Percentiles rank a stretch among this genome's conserved stretches.
These are phyloP conservation scores for Montipora cactus DNA, from an alignment of 64 coral and sea anemone genomes.

Conservation along the genomic window DNA sequence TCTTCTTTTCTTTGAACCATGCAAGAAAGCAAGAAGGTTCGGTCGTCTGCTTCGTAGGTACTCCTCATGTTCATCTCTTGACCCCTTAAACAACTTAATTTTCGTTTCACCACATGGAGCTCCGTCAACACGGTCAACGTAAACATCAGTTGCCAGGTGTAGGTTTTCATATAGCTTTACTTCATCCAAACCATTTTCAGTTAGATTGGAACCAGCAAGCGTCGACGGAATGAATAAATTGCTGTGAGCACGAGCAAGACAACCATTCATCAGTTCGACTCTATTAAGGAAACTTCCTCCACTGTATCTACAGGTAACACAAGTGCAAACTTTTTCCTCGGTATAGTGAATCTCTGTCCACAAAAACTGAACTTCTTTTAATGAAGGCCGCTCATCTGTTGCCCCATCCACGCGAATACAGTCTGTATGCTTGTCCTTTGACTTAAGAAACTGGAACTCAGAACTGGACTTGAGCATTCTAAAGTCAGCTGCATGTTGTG, in stretches of 20 bases:
- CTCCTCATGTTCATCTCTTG: slow-evolving; percentile 42
- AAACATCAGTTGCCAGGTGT: slow-evolving; percentile 59
- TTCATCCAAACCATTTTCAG: slow-evolving; percentile 49
- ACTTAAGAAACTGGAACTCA: background rate
- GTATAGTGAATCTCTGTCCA: slow-evolving; percentile 68
- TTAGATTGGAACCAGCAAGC: slow-evolving; percentile 51
- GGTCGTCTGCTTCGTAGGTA: slow-evolving; percentile 56
- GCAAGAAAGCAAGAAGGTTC: slow-evolving; percentile 70
- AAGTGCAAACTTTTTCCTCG: slow-evolving; percentile 21
- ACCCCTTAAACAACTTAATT: slow-evolving; percentile 69
- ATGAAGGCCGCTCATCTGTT: too few species aligned
- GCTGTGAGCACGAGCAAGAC: slow-evolving; percentile 59
- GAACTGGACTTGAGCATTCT: too few species aligned
- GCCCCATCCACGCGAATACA: too few species aligned
- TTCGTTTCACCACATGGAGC: slow-evolving; percentile 57
- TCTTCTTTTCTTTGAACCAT: slow-evolving; percentile 71
- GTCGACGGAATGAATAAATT: slow-evolving; percentile 63
- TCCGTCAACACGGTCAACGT: slow-evolving; percentile 66
- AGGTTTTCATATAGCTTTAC: slow-evolving; percentile 46
- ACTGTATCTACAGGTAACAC: slow-evolving; percentile 67
- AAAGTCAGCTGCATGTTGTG: too few species aligned
- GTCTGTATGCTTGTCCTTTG: background rate
- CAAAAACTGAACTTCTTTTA: slow-evolving; percentile 69
- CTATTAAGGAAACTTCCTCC: slow-evolving; percentile 54
- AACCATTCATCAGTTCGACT: slow-evolving; percentile 69